Base-by-base conservation (phyloP, 2,797 vertebrate species). In the Sylvilagus floridanus region DNA sequence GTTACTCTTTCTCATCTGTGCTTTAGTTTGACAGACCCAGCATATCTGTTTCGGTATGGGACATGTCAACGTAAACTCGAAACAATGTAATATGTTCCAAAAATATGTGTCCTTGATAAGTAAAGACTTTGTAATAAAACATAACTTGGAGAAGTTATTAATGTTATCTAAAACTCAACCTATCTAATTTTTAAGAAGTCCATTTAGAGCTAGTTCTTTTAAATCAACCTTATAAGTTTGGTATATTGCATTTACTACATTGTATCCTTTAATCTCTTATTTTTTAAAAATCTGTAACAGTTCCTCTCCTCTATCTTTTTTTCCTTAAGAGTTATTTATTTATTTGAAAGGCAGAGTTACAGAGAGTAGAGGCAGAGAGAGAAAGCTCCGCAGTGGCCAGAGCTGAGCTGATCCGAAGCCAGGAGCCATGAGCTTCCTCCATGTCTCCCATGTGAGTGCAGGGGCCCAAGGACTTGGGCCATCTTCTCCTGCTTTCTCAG, bases 131-230 rank as follows among this genome's bases (percentile, higher is more conserved):
- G 30, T 72, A 52, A 84, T 84, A 81, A 93, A 86, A 87, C 9
- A 32, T 63, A 94, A 30, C 12, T 82, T 32, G 26, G 85, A 88
- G 47, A 88, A 69, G 22, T 60, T 92, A 86, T 82, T 84, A 90
- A 90, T 32, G 75, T 35, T 66, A 84, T 52, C 22, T 94, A 47
- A 93, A 37, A 90, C 21, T 14, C 21, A 62, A 8, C 4, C 1
- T 26, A 73, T 75, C 93, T 76, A 78, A 47, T 90, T 73, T 69
- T 75, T 78, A 82, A 93, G 92, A 92, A 47, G 17, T 6, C 16
- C 86, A 7, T 79, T 92, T 86, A 88, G 50, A 72, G 16, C 76
- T 57, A 11, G 28, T 57, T 94, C 90, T 16, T 60, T 69, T 95
- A 54, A 84, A 88, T 50, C 60, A 83, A 75, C n/a, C 73, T 88